phyloP scores from a whole-genome alignment of 2,113 vertebrate species.

The Aegotheles bennettii region DNA sequence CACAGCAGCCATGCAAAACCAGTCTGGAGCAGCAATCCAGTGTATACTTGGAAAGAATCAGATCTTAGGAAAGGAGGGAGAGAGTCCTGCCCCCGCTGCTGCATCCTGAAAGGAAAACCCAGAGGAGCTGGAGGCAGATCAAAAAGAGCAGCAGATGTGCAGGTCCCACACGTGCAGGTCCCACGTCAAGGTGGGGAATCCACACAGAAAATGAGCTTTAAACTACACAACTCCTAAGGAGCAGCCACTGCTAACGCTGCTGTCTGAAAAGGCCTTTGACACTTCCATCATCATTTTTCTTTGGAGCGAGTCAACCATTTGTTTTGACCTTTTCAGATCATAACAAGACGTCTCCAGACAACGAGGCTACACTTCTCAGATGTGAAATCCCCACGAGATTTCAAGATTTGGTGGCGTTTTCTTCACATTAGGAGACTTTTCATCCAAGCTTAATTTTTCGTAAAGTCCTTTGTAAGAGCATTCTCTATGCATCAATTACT shows the following conservation, averaged over 20 bases:
- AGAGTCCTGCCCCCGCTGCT: neutral
- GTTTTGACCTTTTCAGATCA: conserved; percentile 22
- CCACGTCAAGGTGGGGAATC: neutral
- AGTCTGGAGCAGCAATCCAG: neutral
- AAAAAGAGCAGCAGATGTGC: neutral
- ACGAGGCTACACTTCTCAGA: conserved; percentile 9
- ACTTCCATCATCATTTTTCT: neutral
- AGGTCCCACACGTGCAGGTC: neutral
- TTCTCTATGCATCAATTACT: neutral
- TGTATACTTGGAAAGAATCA: neutral
- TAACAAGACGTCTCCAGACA: conserved; percentile 27
- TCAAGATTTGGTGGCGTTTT: neutral
- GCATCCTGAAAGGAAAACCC: neutral
- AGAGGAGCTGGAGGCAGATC: neutral
- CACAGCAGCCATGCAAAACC: neutral
- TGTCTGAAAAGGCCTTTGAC: neutral
- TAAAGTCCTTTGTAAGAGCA: neutral
- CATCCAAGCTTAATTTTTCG: neutral
- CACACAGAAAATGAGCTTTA: neutral
- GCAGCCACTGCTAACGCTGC: neutral
- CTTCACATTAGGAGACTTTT: neutral
- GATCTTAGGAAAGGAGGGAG: neutral
- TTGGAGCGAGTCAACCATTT: conserved; percentile 7
- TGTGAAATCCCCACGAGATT: neutral
- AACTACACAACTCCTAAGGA: neutral